Conservation (phyloP, 2,888 invertebrate genomes). For the Acanthosepion esculentum region DNA sequence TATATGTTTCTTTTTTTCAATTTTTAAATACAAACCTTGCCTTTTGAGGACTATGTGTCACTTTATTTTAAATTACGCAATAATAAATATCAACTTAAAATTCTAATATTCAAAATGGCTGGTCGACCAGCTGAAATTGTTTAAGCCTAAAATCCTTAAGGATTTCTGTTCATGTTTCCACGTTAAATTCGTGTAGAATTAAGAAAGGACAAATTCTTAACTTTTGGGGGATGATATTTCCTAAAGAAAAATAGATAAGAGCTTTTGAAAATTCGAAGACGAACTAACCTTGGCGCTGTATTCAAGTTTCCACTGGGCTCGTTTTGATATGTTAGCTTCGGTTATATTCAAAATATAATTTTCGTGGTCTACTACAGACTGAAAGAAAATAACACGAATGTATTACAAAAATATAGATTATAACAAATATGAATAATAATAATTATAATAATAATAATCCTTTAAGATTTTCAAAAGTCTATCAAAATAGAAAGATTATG, state of each 20-base stretch:
- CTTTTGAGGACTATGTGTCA: neutral
- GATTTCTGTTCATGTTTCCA: neutral
- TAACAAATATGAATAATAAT: neutral
- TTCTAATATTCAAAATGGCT: too few species aligned
- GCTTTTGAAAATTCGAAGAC: neutral
- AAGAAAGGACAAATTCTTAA: neutral
- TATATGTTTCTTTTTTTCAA: neutral
- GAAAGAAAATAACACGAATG: neutral
- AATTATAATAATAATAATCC: neutral
- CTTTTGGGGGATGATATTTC: neutral
- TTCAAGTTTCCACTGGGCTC: slow-evolving; percentile 46
- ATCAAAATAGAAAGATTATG: too few species aligned
- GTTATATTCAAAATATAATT: slow-evolving; percentile 49
- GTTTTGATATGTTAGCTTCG: slow-evolving; percentile 42
- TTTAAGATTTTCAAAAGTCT: too few species aligned
- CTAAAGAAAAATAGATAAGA: neutral
- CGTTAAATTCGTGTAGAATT: neutral
- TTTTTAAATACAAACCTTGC: neutral
- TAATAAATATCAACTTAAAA: too few species aligned
- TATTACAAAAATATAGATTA: neutral
- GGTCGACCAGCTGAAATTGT: too few species aligned
- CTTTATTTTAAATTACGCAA: too few species aligned
- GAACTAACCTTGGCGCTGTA: slow-evolving; percentile 49
- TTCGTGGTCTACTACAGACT: slow-evolving; percentile 49
- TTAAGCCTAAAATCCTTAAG: too few species aligned